Evolutionary conservation across 2,113 vertebrate genomes (phyloP).

Genomic region (Stegastes partitus): DNA sequence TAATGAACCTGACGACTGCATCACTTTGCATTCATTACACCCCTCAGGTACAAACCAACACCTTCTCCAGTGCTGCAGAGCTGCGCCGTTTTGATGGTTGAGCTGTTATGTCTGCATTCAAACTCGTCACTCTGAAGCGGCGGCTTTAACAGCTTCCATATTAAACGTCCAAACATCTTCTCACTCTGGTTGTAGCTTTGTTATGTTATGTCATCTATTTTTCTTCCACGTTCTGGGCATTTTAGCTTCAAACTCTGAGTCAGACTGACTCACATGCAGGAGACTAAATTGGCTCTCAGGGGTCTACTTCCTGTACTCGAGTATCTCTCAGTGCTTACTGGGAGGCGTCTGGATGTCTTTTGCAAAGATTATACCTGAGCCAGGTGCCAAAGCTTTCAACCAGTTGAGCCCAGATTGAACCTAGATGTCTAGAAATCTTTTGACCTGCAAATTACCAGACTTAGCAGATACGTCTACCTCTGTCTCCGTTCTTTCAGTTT

Average conservation of each 20-base stretch:
- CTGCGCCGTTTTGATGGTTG: background rate
- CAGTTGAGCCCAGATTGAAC: background rate
- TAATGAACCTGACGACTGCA: slow-evolving; percentile 57
- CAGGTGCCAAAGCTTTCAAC: background rate
- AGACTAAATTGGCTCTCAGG: slow-evolving; percentile 8
- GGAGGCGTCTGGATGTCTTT: too few species aligned
- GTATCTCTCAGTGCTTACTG: too few species aligned
- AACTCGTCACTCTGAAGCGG: background rate
- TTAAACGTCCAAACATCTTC: background rate
- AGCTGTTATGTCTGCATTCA: slow-evolving; percentile 16
- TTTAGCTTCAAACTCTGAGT: too few species aligned
- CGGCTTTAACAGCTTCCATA: background rate
- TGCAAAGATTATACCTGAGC: too few species aligned
- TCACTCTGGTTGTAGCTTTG: background rate
- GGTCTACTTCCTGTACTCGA: background rate
- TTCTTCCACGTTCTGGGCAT: too few species aligned
- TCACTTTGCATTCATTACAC: slow-evolving; percentile 63
- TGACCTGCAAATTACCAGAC: slow-evolving; percentile 2
- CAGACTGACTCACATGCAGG: too few species aligned
- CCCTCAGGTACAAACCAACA: slow-evolving; percentile 26
- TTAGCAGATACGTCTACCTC: background rate
- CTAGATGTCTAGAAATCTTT: background rate
- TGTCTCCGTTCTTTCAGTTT: background rate
- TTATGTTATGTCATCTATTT: background rate
- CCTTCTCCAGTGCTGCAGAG: slow-evolving; percentile 20